A percentile compares a stretch with the other conserved stretches of the same genome.
Conservation (phyloP, 2,113 vertebrate genomes). For the Ochotona curzoniae region DNA sequence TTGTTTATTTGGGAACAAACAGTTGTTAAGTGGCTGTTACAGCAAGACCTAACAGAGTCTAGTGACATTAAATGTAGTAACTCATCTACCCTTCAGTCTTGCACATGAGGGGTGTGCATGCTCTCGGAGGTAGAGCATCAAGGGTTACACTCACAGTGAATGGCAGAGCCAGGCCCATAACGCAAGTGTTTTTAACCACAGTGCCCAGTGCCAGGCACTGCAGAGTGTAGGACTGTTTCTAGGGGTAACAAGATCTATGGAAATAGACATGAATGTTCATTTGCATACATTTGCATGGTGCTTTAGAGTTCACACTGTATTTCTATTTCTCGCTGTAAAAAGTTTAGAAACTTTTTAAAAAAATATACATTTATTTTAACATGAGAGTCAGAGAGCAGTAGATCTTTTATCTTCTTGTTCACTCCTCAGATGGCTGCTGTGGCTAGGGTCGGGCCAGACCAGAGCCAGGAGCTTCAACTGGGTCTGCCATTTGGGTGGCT, state of each 20-base stretch:
- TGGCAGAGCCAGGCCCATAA: not conserved
- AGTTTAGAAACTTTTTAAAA: no score
- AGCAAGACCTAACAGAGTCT: not conserved
- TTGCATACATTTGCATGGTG: not conserved
- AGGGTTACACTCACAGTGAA: not conserved
- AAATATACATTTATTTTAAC: no score
- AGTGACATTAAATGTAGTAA: not conserved
- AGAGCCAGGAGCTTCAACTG: no score
- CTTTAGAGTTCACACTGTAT: not conserved
- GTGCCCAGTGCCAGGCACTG: not conserved
- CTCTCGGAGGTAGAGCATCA: not conserved
- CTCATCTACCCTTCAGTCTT: not conserved
- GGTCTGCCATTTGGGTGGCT: no score
- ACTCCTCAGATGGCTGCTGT: no score
- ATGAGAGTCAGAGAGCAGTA: no score
- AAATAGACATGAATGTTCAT: slow-evolving; percentile 20
- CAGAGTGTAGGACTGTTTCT: not conserved
- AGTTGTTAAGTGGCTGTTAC: not conserved
- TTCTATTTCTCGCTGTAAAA: not conserved
- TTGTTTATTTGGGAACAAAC: not conserved
- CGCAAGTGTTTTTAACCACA: not conserved
- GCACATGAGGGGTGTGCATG: not conserved
- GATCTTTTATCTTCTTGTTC: no score
- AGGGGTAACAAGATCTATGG: not conserved
- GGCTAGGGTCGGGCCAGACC: no score